These are phyloP conservation scores for Pangasianodon gigas DNA, from an alignment of 2,113 vertebrate species.

Conservation along the genomic window DNA sequence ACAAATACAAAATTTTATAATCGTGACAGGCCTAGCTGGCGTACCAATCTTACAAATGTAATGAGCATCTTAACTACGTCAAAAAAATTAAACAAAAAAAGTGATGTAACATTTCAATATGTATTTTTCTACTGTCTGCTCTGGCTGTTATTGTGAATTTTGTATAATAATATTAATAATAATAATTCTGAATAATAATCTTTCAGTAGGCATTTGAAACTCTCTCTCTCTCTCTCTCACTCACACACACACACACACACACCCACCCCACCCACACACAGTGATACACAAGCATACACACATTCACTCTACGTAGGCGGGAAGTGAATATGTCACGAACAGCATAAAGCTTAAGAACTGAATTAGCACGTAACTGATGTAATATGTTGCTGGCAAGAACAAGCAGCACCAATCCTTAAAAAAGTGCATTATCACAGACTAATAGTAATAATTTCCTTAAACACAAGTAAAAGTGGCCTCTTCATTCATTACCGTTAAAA, in stretches of 20 bases:
- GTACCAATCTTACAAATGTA: constrained; percentile 2
- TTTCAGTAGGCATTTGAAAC: background rate
- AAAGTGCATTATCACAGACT: constrained; percentile 80
- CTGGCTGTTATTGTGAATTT: background rate
- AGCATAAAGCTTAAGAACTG: constrained; percentile 26
- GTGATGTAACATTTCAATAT: constrained; percentile 24
- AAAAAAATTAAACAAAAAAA: constrained; percentile 15
- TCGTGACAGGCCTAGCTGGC: background rate
- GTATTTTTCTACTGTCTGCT: background rate
- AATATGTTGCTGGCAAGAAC: constrained; percentile 75
- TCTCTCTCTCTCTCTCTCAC: too few relatives aligned
- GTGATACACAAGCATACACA: constrained; percentile 20
- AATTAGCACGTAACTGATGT: constrained; percentile 70
- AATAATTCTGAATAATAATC: background rate
- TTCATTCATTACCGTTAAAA: constrained; percentile 57
- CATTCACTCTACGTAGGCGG: constrained; percentile 16
- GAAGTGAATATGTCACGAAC: constrained; percentile 9
- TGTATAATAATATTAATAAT: background rate
- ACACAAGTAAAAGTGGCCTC: constrained; percentile 73
- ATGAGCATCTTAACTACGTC: background rate
- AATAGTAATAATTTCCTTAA: constrained; percentile 77
- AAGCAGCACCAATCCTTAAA: constrained; percentile 77
- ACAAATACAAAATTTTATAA: background rate
- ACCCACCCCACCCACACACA: constrained; percentile 56
- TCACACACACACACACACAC: background rate